Percentiles rank a stretch among this genome's conserved stretches.
phyloP scores from a whole-genome alignment of 2,113 vertebrate species.

The Leptosomus discolor region DNA sequence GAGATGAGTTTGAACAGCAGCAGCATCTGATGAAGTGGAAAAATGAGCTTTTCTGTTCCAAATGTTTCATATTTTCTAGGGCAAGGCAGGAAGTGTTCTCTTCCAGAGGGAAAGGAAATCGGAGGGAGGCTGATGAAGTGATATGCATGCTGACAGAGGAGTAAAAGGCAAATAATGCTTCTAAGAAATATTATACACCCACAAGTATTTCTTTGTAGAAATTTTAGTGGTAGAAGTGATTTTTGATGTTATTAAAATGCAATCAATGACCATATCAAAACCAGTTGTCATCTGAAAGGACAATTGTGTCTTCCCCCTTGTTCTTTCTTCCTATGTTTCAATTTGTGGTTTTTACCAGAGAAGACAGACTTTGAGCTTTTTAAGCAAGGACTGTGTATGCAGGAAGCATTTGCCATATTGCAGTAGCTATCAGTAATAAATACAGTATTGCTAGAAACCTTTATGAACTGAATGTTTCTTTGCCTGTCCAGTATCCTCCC shows the following conservation, averaged over 20 bases:
- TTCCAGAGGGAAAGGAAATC: neutral
- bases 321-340: neutral
- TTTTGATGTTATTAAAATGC: neutral
- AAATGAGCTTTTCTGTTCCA: slow-evolving; percentile 59
- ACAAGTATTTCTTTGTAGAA: neutral
- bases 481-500: neutral
- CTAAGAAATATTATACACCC: neutral
- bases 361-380: neutral
- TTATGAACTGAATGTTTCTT: neutral
- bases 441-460: neutral
- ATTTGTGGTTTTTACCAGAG: neutral
- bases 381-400: neutral
- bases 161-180: neutral
- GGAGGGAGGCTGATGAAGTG: neutral
- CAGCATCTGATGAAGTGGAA: slow-evolving; percentile 46
- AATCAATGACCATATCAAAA: neutral
- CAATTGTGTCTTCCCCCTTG: fast-evolving
- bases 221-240: neutral
- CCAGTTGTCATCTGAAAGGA: neutral
- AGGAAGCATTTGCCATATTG: neutral
- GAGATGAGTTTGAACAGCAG: slow-evolving; percentile 36
- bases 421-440: neutral
- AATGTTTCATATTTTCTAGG: slow-evolving; percentile 52
- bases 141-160: neutral
- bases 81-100: slow-evolving; percentile 33